Conservation (phyloP, 2,797 vertebrate species). For the Paramormyrops hopkinsi region DNA sequence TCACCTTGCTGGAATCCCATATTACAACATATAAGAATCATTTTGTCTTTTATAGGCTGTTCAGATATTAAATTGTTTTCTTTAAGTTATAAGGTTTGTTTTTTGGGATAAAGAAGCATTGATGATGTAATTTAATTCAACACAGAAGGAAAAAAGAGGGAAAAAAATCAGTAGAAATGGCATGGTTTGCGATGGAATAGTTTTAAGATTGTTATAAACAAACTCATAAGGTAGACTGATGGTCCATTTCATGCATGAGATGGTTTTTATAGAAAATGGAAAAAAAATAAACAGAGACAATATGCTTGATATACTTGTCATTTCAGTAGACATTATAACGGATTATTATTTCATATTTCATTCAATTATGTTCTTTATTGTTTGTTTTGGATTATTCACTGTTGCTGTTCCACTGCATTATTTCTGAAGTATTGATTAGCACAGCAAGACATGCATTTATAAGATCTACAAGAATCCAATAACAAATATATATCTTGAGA, state of each 20-base stretch:
- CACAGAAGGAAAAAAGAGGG: not conserved
- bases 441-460: not conserved
- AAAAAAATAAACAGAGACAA: not conserved
- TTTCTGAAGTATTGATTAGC: slow-evolving; percentile 15
- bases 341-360: slow-evolving; percentile 15
- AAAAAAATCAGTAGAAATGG: not conserved
- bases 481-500: not conserved
- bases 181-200: slow-evolving; percentile 8
- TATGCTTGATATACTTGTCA: not conserved
- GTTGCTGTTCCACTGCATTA: slow-evolving; percentile 14
- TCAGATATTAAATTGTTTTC: not conserved
- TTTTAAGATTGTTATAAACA: slow-evolving; percentile 19
- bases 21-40: not conserved
- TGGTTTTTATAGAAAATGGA: not conserved
- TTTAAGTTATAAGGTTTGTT: not conserved
- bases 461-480: slow-evolving; percentile 2
- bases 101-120: not conserved
- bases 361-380: slow-evolving; percentile 19
- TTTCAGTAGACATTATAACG: not conserved
- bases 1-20: not conserved
- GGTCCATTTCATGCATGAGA: slow-evolving; percentile 21
- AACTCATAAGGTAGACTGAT: slow-evolving; percentile 10
- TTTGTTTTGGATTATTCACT: slow-evolving; percentile 3
- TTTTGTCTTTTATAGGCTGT: not conserved
- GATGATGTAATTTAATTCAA: not conserved